Evolutionary conservation across 2,888 invertebrate genomes (phyloP), one percentile per base, ranked within the genome.

Genomic region (Drosophila cyrtoloma): DNA sequence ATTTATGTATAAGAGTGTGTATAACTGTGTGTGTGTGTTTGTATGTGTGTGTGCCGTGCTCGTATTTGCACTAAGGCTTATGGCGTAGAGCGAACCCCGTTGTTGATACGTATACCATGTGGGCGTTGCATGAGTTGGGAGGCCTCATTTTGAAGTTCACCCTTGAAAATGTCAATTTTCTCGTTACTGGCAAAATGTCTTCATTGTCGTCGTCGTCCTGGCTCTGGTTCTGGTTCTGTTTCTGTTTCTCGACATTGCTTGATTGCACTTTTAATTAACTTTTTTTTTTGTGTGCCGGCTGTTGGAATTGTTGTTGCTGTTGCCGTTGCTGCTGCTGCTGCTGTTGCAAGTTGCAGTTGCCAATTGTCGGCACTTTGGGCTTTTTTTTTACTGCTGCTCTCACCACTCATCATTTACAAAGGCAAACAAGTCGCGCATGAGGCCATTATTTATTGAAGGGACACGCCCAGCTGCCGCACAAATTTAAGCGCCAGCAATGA

Each of bases 221-320:
- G 53, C 5, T 16, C 50, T 52, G 58, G 44, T 28, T 44, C 67
- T 59, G 63, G 56, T 65, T 22, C 22, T 22, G 22, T 22, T 26
- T 26, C 26, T 53, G 61, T 56, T 70, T 56, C 68, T 61, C 64
- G 74, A 68, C 73, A 72, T 72, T 79, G 88, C 88, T 79, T 89
- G 85, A 85, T 90, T 89, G 91, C 91, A 82, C 90, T 90, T 90
- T 90, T 91, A 90, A 90, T 90, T 91, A 90, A 90, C 88, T 86
- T 90, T 89, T 89, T 90, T 89, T 90, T 79, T 75, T 37, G 52
- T 75, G 63, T 67, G 71, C 65, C 71, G 60, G 65, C 63, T 47
- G 62, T 53, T 37, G 19, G 12, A 52, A 52, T 12, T 53, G 65
- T 63, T 67, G 67, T 70, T 63, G 59, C 47, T 56, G 53, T 5